A percentile compares a stretch with the other conserved stretches of the same genome.
phyloP scores from a whole-genome alignment of 2,888 invertebrate genomes.

The Xestia xanthographa region DNA sequence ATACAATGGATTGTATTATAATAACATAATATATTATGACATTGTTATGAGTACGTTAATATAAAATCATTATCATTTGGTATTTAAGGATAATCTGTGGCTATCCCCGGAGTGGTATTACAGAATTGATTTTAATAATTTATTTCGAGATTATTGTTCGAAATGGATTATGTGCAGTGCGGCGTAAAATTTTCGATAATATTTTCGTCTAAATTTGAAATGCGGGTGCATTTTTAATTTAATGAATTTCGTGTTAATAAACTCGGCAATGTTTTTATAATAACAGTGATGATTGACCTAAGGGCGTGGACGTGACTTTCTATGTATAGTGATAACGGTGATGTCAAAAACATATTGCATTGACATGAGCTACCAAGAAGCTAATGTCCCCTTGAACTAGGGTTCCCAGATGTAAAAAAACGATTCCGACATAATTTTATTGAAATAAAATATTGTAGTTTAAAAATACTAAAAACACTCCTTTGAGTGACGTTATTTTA shows the following conservation, averaged over 20 bases:
- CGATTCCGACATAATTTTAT: no score
- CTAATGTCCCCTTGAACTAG: no score
- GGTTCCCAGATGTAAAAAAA: no score
- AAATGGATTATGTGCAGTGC: conserved; percentile 11
- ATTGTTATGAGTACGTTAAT: conserved; percentile 29
- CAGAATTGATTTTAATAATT: conserved; percentile 33
- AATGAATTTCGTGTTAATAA: not conserved
- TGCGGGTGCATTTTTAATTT: not conserved
- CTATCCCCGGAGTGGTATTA: conserved; percentile 1
- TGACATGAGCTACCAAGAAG: no score
- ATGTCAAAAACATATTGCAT: no score
- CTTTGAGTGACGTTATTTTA: no score
- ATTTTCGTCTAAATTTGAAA: not conserved
- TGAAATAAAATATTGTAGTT: no score
- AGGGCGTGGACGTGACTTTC: not conserved
- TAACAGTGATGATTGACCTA: not conserved
- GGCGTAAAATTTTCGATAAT: not conserved
- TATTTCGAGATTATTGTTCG: not conserved
- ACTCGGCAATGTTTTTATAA: not conserved
- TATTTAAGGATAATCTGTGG: conserved; percentile 28
- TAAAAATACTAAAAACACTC: no score
- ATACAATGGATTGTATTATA: conserved; percentile 9
- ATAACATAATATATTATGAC: not conserved
- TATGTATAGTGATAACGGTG: not conserved
- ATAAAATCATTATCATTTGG: conserved; percentile 24